Conservation (phyloP, 2,888 invertebrate species). For the Morinoia aosen region DNA sequence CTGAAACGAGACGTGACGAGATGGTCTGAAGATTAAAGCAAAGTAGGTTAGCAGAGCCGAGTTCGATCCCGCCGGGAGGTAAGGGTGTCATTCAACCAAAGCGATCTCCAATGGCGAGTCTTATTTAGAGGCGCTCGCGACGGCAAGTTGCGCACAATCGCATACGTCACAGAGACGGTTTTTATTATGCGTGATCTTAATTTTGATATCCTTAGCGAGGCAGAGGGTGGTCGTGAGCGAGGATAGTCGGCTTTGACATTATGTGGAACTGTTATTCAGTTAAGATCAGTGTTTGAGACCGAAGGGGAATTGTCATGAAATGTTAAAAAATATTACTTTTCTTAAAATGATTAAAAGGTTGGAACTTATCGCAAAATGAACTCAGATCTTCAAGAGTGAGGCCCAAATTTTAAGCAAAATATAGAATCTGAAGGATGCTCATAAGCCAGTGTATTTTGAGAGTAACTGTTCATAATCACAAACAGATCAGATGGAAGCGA, state of each 20-base stretch:
- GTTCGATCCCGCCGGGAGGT: conserved; percentile 1
- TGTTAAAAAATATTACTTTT: too few relatives aligned
- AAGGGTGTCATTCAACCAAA: neutral
- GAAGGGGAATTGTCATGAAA: neutral
- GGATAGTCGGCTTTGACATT: neutral
- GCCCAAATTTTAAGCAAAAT: neutral
- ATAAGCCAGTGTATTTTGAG: neutral
- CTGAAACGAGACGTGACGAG: conserved; percentile 22
- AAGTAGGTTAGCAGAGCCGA: conserved; percentile 23
- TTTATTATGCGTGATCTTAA: neutral
- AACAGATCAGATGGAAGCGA: neutral
- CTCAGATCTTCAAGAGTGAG: too few relatives aligned
- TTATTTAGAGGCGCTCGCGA: neutral
- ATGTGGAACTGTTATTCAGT: neutral
- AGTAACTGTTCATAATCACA: neutral
- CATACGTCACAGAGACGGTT: neutral
- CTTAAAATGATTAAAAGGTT: too few relatives aligned
- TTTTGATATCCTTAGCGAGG: neutral
- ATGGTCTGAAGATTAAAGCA: neutral
- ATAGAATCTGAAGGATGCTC: neutral
- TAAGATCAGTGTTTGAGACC: neutral
- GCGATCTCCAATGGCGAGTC: conserved; percentile 16
- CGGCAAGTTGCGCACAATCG: neutral
- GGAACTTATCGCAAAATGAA: too few relatives aligned
- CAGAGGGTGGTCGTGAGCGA: neutral